A percentile compares a stretch with the other conserved stretches of the same genome.
phyloP scores from a whole-genome alignment of 2,797 vertebrate genomes.

The Clarias platycephalus region DNA sequence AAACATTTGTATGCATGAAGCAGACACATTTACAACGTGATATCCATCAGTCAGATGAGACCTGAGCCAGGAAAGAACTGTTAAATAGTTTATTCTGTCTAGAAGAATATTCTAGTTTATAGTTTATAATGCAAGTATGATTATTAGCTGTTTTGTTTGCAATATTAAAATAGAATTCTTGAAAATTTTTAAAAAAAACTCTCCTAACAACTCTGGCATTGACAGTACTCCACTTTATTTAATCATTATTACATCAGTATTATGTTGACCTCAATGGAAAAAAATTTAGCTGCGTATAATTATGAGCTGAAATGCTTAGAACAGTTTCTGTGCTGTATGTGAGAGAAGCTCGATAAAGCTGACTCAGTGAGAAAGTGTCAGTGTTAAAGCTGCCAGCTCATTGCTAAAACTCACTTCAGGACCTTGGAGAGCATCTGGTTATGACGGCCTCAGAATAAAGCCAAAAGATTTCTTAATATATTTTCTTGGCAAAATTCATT shows the following conservation, averaged over 20 bases:
- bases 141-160: neutral
- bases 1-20: too few species aligned
- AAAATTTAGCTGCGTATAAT: neutral
- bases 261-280: neutral
- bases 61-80: neutral
- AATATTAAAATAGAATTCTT: neutral
- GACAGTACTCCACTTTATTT: neutral
- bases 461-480: neutral
- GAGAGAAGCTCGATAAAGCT: neutral
- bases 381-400: neutral
- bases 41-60: neutral
- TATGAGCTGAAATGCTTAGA: neutral
- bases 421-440: conserved; percentile 1
- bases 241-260: neutral
- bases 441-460: neutral
- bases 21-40: neutral
- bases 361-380: neutral
- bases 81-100: neutral
- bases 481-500: neutral
- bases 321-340: neutral
- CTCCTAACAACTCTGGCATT: neutral
- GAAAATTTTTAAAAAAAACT: neutral
- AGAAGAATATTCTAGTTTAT: neutral
- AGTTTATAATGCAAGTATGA: neutral
- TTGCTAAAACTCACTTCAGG: neutral